Evolutionary conservation across 2,113 vertebrate genomes (phyloP), one percentile per base, ranked within the genome.

Genomic region (Equus quagga): DNA sequence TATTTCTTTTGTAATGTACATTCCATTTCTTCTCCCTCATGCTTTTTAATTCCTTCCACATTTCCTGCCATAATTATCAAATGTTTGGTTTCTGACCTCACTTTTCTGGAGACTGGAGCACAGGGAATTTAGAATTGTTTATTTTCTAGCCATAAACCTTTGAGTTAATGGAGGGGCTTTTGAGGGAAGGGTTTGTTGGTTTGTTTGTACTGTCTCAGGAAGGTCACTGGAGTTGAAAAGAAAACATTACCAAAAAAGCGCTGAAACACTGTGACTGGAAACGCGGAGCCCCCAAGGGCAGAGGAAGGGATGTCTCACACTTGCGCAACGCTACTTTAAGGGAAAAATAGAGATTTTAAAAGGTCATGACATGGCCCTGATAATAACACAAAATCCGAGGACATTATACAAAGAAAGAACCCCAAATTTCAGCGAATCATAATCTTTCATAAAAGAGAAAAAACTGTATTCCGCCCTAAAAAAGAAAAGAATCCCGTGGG

Each of bases 81-180:
- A 99, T 99, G 98, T 98, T 99, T 99, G 97, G 98, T 97, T 98
- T 97, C 98, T 99, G 99, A 98, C 98, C 97, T 99, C 99, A 98
- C 98, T 99, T 98, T 99, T 97, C 97, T 89, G 67, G 97, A 98
- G 97, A 96, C 97, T 46, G 91, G 96, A 89, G 83, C 94, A 93
- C 70, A 72, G 95, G 98, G 98, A 98, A 97, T 96, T 98, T 97
- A 64, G 96, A 91, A 98, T 90, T 92, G 96, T 90, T 98, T 98
- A 92, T 98, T 98, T 98, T 98, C 98, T 96, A 97, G 96, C 97
- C 98, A 70, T 96, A 95, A 98, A 97, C 93, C 82, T 89, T 84
- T 73, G 94, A 94, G 92, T 92, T 81, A 97, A 97, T 81, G 81
- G 94, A 82, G 67, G 93, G 93, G 97, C 89, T 97, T 96, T 79